Base-by-base conservation (phyloP, 2,888 invertebrate species). In the Perizoma flavofasciatum region DNA sequence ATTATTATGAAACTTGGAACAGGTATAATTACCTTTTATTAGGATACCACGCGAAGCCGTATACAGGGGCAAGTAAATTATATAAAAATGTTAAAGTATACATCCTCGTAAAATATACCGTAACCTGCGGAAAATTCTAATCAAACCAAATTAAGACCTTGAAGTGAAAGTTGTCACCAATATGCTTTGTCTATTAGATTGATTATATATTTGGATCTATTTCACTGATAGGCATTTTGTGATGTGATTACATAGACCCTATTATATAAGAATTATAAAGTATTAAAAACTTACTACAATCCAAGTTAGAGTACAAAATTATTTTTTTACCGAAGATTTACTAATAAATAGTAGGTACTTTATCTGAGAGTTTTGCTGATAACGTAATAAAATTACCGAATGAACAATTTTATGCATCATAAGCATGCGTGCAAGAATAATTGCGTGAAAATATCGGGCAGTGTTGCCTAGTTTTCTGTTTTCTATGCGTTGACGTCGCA, bases 381-480 rank as follows among this genome's bases (percentile, higher is more conserved):
- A 49, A 53, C n/a, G 59, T 49, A 58, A 60, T 59, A 54, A 64
- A 62, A 53, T 64, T 51, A 62, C 46, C 48, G 40, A 64, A 67
- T 58, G 57, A 48, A 6, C 45, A 54, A 64, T 64, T 64, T 56
- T 41, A 57, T 55, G 61, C 57, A 59, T 62, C 55, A 58, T 63
- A 55, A 55, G 61, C 63, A 51, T 61, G 63, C 51, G 47, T 52
- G 59, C 61, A 59, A 59, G 59, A 57, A 66, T 66, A 66, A 61
- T 63, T 66, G 56, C 60, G 58, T 63, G 58, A 61, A 68, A 63
- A 67, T 55, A 43, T 55, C 49, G 48, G 49, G 34, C 58, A 73
- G 72, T 71, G 67, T 65, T 78, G 85, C 85, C 88, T 89, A 88
- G 84, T 89, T 91, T 87, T 88, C 83, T 85, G 83, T 89, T 90